A percentile compares a stretch with the other conserved stretches of the same genome.
phyloP scores from a whole-genome alignment of 2,113 vertebrate genomes.

The Nannobrachium achirus region DNA sequence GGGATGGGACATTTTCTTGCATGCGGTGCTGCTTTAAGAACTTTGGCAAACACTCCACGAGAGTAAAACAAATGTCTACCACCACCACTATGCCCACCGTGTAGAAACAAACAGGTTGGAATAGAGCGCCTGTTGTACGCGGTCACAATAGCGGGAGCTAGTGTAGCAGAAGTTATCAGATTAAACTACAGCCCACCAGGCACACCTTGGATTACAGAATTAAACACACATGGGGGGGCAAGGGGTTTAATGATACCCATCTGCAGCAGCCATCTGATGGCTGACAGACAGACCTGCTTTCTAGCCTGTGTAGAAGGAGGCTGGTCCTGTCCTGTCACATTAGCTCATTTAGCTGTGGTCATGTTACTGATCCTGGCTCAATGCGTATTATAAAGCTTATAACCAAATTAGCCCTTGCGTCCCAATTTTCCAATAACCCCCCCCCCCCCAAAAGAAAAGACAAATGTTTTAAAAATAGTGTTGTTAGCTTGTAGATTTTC shows the following conservation, averaged over 20 bases:
- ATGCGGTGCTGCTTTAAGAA: background rate
- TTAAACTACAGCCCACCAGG: background rate
- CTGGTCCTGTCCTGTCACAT: no score
- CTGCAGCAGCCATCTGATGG: conserved; percentile 19
- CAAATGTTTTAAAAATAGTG: no score
- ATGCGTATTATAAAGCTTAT: background rate
- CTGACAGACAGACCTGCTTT: background rate
- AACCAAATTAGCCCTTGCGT: no score
- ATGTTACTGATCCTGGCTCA: background rate
- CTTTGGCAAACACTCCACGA: background rate
- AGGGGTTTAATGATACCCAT: conserved; percentile 7
- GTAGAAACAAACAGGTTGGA: background rate
- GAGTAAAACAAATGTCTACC: background rate
- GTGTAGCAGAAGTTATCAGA: conserved; percentile 35
- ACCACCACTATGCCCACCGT: background rate
- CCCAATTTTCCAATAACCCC: no score
- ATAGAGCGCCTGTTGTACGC: background rate
- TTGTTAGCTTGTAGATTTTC: no score
- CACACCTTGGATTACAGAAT: no score
- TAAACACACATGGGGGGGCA: background rate
- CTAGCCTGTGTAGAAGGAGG: background rate
- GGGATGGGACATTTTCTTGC: no score
- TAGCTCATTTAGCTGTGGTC: background rate
- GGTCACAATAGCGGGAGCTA: conserved; percentile 29
- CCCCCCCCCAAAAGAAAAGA: no score